Evolutionary conservation across 2,888 invertebrate genomes (phyloP), one percentile per base, ranked within the genome.

Genomic region (Drosophila lutescens): DNA sequence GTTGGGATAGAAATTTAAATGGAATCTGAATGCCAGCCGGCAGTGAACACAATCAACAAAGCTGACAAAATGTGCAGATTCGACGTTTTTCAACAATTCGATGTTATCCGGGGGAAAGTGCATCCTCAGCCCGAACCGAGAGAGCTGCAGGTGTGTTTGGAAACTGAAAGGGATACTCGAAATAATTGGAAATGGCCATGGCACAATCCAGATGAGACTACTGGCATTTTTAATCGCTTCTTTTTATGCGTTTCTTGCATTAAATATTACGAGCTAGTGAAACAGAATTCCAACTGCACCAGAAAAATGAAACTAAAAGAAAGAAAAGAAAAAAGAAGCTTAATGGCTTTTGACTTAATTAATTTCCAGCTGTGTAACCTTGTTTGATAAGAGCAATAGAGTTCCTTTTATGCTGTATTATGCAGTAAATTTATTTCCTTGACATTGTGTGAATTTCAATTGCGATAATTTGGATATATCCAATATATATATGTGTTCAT

Each of bases 311-410:
- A 34, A 26, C 20, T n/a, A 34, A 20, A 43, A 15, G 6, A 20
- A 20, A 3, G 2, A 20, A 20, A 20, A 20, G n/a, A 17, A 32
- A 17, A 3, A 32, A 47, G 34, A 10, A 15, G 32, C 40, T 30
- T 63, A 40, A 47, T 66, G 63, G 34, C 53, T 54, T 62, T 66
- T 46, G 53, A 54, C 46, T 63, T 66, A 54, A 66, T 66, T 65
- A 65, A 62, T 62, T 53, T 46, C 20, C 38, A 36, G 34, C 23
- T 47, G 13, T 26, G 10, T 26, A 49, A 3, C 4, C 15, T 34
- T 23, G 10, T 12, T 17, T 36, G n/a, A 46, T 38, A 15, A 13
- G 9, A 5, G 15, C 5, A 30, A 47, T n/a, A 5, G 10, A 55
- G n/a, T 26, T 15, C 8, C 2, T 23, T 46, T 26, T 7, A 56